Conservation (phyloP, 2,113 vertebrate genomes). For the Anthoscopus minutus region DNA sequence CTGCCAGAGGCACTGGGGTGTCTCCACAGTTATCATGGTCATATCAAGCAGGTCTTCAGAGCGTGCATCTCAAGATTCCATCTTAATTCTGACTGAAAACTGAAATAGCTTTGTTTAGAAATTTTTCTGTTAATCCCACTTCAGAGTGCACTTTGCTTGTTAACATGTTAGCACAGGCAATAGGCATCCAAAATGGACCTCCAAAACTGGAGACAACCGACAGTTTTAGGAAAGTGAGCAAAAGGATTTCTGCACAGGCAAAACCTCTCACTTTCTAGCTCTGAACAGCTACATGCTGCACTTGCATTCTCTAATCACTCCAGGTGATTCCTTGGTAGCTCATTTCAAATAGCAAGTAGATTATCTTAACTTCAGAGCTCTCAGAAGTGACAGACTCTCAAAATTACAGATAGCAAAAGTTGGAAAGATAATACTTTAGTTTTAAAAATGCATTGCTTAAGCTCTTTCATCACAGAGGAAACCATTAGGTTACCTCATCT, state of each 20-base stretch:
- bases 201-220: neutral
- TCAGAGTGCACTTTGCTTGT: neutral
- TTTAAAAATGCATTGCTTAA: neutral
- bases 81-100: neutral
- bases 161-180: neutral
- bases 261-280: neutral
- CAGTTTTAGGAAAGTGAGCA: neutral
- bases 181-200: rapidly evolving
- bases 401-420: neutral
- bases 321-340: neutral
- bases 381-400: neutral
- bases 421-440: neutral
- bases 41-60: neutral
- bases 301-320: neutral
- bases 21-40: neutral
- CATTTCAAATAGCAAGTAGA: neutral
- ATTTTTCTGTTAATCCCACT: neutral
- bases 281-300: neutral
- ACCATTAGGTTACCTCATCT: neutral
- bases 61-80: neutral
- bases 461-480: neutral
- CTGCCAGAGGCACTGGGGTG: neutral
- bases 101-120: neutral
- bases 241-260: neutral
- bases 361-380: neutral